These are phyloP conservation scores for Nipponia nippon DNA, from an alignment of 2,113 vertebrate species.

Conservation along the genomic window DNA sequence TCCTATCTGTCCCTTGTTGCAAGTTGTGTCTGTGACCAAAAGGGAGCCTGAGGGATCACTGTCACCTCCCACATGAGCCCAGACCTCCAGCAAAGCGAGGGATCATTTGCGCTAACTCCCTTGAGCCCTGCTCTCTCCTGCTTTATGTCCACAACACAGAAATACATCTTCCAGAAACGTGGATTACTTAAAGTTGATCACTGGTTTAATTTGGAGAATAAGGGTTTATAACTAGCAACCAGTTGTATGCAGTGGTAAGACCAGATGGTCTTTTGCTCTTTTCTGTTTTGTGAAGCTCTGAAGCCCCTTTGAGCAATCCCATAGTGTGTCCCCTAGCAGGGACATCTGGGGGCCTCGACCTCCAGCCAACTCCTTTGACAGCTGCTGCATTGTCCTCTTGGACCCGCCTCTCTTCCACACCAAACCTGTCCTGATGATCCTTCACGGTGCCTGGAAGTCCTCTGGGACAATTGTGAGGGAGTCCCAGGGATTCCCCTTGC, in stretches of 20 bases:
- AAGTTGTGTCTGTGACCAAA: background rate
- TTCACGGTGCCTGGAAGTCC: background rate
- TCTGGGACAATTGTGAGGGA: background rate
- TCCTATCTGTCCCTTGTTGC: background rate
- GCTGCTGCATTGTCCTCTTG: background rate
- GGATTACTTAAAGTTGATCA: background rate
- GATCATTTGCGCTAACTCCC: background rate
- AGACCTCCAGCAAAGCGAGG: background rate
- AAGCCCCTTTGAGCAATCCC: background rate
- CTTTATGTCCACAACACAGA: background rate
- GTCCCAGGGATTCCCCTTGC: background rate
- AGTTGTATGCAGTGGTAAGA: background rate
- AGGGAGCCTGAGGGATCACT: rapidly evolving
- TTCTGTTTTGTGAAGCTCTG: background rate
- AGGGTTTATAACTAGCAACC: background rate
- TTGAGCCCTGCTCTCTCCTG: background rate
- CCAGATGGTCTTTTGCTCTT: background rate
- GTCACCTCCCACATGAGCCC: rapidly evolving
- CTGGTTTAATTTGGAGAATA: background rate
- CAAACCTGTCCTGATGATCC: background rate
- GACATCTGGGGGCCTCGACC: rapidly evolving
- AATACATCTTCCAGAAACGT: background rate
- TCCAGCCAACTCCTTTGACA: background rate
- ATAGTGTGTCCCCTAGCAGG: background rate
- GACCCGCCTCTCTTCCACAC: background rate